A percentile compares a stretch with the other conserved stretches of the same genome.
Evolutionary conservation across 2,113 vertebrate species (phyloP).

Genomic region (Meriones unguiculatus): DNA sequence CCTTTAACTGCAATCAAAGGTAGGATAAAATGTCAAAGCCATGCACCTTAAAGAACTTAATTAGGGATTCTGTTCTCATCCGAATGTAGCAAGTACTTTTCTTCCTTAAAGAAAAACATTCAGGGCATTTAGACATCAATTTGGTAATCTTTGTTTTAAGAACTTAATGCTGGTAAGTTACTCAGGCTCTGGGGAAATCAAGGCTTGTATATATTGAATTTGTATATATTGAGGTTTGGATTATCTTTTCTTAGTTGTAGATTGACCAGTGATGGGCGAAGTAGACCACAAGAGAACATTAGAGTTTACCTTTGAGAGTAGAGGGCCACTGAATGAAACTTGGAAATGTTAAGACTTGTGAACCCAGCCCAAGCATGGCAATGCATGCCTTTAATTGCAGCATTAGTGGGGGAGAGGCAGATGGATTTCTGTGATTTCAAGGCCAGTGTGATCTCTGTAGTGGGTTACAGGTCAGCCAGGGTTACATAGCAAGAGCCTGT

Average conservation of each 20-base stretch:
- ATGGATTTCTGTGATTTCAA: neutral
- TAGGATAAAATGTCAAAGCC: constrained; percentile 58
- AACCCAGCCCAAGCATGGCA: neutral
- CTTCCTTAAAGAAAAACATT: constrained; percentile 26
- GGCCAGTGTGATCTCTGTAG: neutral
- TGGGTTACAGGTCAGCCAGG: too few species aligned
- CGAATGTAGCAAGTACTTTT: neutral
- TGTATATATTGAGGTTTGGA: neutral
- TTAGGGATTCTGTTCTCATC: constrained; percentile 38
- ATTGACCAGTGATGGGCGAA: neutral
- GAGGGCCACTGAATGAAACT: neutral
- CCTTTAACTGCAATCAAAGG: constrained; percentile 68
- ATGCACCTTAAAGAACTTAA: constrained; percentile 51
- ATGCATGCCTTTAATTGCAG: neutral
- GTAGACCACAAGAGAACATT: neutral
- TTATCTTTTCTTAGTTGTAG: neutral
- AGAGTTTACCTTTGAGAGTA: neutral
- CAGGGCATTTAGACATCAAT: constrained; percentile 31
- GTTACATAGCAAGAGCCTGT: too few species aligned
- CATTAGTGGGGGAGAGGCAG: neutral
- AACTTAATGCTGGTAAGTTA: neutral
- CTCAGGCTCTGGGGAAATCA: neutral
- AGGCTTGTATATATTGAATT: neutral
- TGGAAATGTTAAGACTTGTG: constrained; percentile 1
- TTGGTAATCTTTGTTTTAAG: constrained; percentile 14